A percentile compares a stretch with the other conserved stretches of the same genome.
These are phyloP conservation scores for Calephelis perditalis DNA, from an alignment of 2,888 invertebrate species.

Conservation along the genomic window DNA sequence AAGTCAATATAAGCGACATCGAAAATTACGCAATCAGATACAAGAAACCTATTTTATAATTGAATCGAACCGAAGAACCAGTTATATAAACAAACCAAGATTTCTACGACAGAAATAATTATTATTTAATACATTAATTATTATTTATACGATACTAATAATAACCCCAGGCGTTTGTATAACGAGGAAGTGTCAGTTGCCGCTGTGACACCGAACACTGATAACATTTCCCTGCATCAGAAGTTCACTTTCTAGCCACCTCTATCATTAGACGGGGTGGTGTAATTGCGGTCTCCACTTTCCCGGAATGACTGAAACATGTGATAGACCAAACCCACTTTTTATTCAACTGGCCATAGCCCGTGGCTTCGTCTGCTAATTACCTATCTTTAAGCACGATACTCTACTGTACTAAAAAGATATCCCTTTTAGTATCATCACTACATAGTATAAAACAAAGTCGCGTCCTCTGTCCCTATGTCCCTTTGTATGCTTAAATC, in stretches of 20 bases:
- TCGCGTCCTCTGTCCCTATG: no score
- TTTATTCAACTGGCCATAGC: no score
- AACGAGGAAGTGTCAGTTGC: constrained; percentile 4
- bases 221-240: neutral
- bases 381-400: no score
- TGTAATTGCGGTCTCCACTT: constrained; percentile 8
- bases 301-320: neutral
- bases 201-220: constrained; percentile 1
- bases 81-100: neutral
- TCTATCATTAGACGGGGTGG: constrained; percentile 4
- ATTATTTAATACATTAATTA: constrained; percentile 10
- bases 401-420: no score
- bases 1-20: no score
- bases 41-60: neutral
- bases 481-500: no score
- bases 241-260: constrained; percentile 7
- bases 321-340: neutral
- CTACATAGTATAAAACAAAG: no score
- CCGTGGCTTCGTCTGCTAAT: no score
- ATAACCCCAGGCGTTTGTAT: constrained; percentile 1
- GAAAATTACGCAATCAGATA: no score
- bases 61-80: neutral
- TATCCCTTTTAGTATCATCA: no score
- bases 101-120: constrained; percentile 1
- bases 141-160: constrained; percentile 10